Base-by-base conservation (phyloP, 1,140 invertebrate genomes). In the Drosophila truncata region DNA sequence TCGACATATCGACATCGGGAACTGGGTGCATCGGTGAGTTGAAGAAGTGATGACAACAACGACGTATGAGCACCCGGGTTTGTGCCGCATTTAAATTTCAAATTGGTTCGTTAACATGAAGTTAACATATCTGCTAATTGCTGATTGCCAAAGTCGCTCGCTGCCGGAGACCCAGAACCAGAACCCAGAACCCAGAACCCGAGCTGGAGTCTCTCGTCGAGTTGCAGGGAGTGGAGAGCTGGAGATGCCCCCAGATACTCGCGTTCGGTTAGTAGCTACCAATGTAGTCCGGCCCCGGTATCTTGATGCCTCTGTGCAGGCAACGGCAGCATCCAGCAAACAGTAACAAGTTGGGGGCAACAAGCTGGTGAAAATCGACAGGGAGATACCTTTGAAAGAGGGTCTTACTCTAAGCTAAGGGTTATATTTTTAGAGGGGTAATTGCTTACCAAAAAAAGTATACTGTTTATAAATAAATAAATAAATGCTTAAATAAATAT, bases 81-180 rank as follows among this genome's bases (percentile, higher is more conserved):
- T 90, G 85, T 90, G 84, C 81, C 85, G 85, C 85, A 88, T 88
- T 88, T 88, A 88, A 88, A 88, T 88, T 88, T 88, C 84, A 88
- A 88, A 88, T 88, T 88, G 84, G 84, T 88, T 88, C 84, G 84
- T 88, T 88, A 90, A 88, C 84, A 88, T 88, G 85, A 88, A 88
- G 84, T 88, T 90, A 88, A 88, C 84, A 88, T 88, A 88, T 88
- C 84, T 88, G 84, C 84, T 88, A 88, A 88, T 88, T 88, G 84
- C 84, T 88, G 84, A 88, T 88, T 88, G 84, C 84, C 85, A 88
- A 88, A 88, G 84, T 84, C 85, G 84, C 81, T 85, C 66, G 73
- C 73, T 70, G 75, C 54, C 72, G 52, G 57, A 78, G 55, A 59
- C 74, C 49, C 52, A 78, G 33, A 37, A 20, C 41, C 52, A 69